phyloP scores from a whole-genome alignment of 2,113 vertebrate species.

The Sander lucioperca region DNA sequence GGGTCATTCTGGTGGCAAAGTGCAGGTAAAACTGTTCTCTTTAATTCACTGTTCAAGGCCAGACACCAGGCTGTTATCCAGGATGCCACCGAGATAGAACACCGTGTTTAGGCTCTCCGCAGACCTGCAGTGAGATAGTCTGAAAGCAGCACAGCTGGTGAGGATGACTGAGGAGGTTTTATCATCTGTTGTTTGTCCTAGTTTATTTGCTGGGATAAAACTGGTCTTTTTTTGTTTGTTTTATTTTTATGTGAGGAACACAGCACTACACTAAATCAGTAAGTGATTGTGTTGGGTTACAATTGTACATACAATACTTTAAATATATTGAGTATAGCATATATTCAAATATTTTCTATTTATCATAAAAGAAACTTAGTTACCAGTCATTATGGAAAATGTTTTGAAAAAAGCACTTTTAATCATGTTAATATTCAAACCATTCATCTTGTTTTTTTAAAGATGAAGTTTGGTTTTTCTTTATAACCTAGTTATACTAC shows the following conservation, averaged over 20 bases:
- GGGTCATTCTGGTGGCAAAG: not conserved
- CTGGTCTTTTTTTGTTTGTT: not conserved
- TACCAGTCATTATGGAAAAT: not conserved
- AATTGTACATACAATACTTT: not conserved
- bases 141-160: constrained; percentile 25
- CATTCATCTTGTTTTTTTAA: no score
- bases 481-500: no score
- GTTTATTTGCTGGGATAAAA: not conserved
- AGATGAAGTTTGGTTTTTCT: no score
- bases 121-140: constrained; percentile 8
- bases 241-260: not conserved
- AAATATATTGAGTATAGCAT: not conserved
- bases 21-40: not conserved
- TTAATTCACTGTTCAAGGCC: not conserved
- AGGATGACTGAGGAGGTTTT: not conserved
- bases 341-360: not conserved
- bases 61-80: not conserved
- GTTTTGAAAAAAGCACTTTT: not conserved
- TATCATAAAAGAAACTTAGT: not conserved
- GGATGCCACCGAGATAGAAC: not conserved
- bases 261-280: not conserved
- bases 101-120: not conserved
- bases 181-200: constrained; percentile 46
- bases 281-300: not conserved
- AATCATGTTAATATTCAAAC: no score